A percentile compares a stretch with the other conserved stretches of the same genome.
These are phyloP conservation scores for Leucoma salicis DNA, from an alignment of 2,888 invertebrate species.

Conservation along the genomic window DNA sequence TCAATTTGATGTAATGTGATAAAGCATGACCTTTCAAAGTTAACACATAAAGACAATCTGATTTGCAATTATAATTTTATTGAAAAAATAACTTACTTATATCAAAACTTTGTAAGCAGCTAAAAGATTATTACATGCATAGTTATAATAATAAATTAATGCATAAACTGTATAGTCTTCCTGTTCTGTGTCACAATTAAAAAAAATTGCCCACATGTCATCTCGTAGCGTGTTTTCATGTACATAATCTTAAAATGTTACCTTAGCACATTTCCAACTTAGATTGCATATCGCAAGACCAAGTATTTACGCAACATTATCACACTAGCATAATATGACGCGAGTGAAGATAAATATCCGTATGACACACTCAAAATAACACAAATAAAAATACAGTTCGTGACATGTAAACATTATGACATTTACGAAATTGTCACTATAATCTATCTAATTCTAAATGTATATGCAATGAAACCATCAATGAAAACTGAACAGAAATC, in stretches of 20 bases:
- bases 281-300: conserved; percentile 2
- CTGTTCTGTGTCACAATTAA: conserved; percentile 9
- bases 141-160: not conserved
- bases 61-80: not conserved
- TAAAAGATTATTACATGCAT: no score
- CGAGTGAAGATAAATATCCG: conserved; percentile 18
- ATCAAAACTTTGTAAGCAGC: conserved; percentile 1
- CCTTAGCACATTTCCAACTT: conserved; percentile 14
- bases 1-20: no score
- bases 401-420: conserved; percentile 41
- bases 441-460: conserved; percentile 23
- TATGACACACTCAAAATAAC: conserved; percentile 11
- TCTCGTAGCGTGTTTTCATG: conserved; percentile 9
- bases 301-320: conserved; percentile 27
- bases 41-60: not conserved
- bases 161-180: conserved; percentile 7
- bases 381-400: conserved; percentile 23
- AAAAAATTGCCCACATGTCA: conserved; percentile 32
- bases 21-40: no score
- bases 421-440: conserved; percentile 27
- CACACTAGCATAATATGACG: conserved; percentile 26
- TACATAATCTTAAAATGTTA: conserved; percentile 4
- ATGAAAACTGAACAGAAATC: conserved; percentile 39
- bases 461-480: conserved; percentile 35
- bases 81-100: conserved; percentile 1